phyloP scores from a whole-genome alignment of 2,113 vertebrate genomes.

The Nannospalax galili region DNA sequence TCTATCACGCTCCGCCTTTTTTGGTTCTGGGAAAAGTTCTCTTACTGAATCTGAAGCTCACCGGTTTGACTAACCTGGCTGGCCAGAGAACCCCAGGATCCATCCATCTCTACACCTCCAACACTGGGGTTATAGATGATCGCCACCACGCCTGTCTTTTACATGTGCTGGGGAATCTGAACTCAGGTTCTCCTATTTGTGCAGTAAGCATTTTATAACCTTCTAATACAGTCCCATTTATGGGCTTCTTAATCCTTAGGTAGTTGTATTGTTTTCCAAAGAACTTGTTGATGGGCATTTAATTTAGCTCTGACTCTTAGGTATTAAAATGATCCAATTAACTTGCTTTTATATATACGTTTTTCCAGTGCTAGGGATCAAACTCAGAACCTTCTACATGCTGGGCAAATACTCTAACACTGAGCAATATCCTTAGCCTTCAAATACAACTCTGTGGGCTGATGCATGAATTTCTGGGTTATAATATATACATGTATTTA shows the following conservation, averaged over 20 bases:
- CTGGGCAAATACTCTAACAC: background rate
- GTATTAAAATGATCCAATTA: background rate
- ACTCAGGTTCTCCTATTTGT: background rate
- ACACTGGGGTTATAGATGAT: background rate
- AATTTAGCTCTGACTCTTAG: background rate
- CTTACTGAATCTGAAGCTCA: too few relatives aligned
- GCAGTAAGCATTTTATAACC: background rate
- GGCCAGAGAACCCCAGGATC: background rate
- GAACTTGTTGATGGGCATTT: background rate
- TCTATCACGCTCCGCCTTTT: background rate
- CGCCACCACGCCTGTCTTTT: too few relatives aligned
- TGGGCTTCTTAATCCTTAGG: background rate
- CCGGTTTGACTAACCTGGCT: background rate
- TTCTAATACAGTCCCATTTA: background rate
- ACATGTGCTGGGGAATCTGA: background rate
- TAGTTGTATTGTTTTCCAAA: background rate
- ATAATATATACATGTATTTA: background rate
- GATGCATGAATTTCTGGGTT: background rate
- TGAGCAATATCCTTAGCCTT: background rate
- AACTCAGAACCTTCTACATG: background rate
- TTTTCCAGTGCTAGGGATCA: background rate
- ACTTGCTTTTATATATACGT: background rate
- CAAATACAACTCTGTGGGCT: background rate
- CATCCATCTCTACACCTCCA: background rate
- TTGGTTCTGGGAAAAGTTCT: too few relatives aligned